Percentiles rank a stretch among this genome's conserved stretches.
Evolutionary conservation across 2,113 vertebrate species (phyloP).

Genomic region (Coptodon bakossiorum): DNA sequence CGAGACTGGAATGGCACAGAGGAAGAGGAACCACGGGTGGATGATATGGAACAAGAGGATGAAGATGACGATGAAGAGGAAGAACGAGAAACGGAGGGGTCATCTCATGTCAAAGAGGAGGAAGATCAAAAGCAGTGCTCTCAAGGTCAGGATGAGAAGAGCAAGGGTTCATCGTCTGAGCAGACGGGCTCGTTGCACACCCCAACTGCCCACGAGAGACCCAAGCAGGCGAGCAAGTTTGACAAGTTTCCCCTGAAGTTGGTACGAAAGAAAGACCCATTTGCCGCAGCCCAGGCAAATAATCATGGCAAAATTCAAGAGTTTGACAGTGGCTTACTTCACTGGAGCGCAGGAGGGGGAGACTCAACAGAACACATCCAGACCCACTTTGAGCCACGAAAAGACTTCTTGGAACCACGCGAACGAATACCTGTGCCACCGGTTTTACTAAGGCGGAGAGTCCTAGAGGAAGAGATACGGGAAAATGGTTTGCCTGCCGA

Average conservation of each 20-base stretch:
- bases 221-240: slow-evolving; percentile 89
- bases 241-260: slow-evolving; percentile 94
- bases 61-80: slow-evolving; percentile 76
- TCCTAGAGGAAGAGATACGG: slow-evolving; percentile 64
- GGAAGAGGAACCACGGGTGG: slow-evolving; percentile 70
- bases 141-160: slow-evolving; percentile 40
- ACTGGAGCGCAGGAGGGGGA: slow-evolving; percentile 96
- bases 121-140: slow-evolving; percentile 34
- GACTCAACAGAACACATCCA: slow-evolving; percentile 98
- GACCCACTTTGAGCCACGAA: slow-evolving; percentile 93
- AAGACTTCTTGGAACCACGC: slow-evolving; percentile 73
- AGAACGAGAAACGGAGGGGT: not conserved
- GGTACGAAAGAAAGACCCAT: slow-evolving; percentile 89
- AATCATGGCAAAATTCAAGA: slow-evolving; percentile 87
- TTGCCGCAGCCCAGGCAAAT: slow-evolving; percentile 82
- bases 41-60: slow-evolving; percentile 71
- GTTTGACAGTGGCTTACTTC: slow-evolving; percentile 92
- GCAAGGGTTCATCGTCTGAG: slow-evolving; percentile 35
- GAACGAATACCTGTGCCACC: slow-evolving; percentile 68
- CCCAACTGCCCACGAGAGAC: slow-evolving; percentile 72
- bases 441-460: slow-evolving; percentile 62
- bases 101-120: slow-evolving; percentile 62
- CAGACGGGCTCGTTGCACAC: slow-evolving; percentile 15
- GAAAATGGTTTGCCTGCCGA: slow-evolving; percentile 59
- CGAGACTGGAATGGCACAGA: slow-evolving; percentile 67